Evolutionary conservation across 2,113 vertebrate genomes (phyloP), one percentile per base, ranked within the genome.

Genomic region (Bufo bufo): DNA sequence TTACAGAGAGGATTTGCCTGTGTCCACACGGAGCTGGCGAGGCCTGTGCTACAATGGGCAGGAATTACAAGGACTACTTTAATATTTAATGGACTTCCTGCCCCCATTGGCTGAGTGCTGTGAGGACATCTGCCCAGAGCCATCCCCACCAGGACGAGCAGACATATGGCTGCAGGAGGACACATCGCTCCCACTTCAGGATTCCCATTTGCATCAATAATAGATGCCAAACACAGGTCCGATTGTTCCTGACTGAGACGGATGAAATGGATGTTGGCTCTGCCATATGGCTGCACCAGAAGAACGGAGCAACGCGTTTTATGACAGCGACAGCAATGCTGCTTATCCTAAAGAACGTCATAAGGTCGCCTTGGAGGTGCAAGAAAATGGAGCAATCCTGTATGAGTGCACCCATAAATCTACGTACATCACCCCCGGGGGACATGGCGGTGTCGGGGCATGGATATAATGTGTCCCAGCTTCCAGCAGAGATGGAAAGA

Each of bases 221-320:
- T 94, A 91, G 90, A 92, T 92, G 91, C 59, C 93, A 93, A 93
- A 96, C 94, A 96, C 95, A 94, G 94, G 93, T 91, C 92, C 93
- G 91, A 95, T 95, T 96, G 95, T 96, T 94, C 94, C 90, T 84
- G 87, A 91, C 93, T 93, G 93, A 93, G 94, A 94, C 94, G 92
- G 94, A 94, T 95, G 93, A 95, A 49, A 95, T 95, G 89, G 94
- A 92, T 93, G 93, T 94, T 94, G 94, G 94, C 94, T 94, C 94
- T 93, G 93, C 94, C 95, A 96, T 96, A 96, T 96, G 95, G 95
- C 95, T 93, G 95, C 95, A 95, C 58, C 80, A 82, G 80, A 82
- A 63, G 45, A 82, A 63, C 12, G 45, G 59, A 65, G 58, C 8
- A 4, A 49, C 9, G 43, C 33, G 43, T 43, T 47, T 63, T 65